Percentiles rank a stretch among this genome's conserved stretches.
Conservation (phyloP, 2,888 invertebrate species). For the Dryococelus australis region DNA sequence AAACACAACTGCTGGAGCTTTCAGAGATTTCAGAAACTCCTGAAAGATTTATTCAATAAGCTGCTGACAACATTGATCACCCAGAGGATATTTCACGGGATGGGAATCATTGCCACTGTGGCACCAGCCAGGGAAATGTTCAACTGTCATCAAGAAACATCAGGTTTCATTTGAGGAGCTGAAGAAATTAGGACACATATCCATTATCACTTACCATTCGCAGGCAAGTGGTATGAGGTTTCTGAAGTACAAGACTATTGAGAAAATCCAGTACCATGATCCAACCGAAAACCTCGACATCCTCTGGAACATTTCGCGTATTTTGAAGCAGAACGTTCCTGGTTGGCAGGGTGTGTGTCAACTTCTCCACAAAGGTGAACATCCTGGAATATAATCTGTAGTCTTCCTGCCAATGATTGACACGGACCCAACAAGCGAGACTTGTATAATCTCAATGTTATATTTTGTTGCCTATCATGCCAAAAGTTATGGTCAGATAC, state of each 20-base stretch:
- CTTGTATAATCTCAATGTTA: background rate
- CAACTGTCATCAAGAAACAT: slow-evolving; percentile 8
- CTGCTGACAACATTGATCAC: slow-evolving; percentile 18
- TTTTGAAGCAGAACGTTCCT: background rate
- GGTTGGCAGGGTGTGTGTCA: background rate
- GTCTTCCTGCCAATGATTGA: background rate
- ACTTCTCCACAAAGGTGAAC: slow-evolving; percentile 23
- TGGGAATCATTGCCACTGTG: slow-evolving; percentile 7
- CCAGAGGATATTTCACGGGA: background rate
- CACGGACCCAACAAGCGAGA: slow-evolving; percentile 22
- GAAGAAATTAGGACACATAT: background rate
- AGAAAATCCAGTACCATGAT: background rate
- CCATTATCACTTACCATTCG: background rate
- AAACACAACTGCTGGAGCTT: background rate
- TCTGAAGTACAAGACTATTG: slow-evolving; percentile 16
- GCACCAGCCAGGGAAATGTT: background rate
- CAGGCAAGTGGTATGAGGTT: slow-evolving; percentile 12
- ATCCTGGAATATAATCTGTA: background rate
- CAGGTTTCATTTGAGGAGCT: slow-evolving; percentile 17
- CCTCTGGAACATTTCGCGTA: slow-evolving; percentile 17
- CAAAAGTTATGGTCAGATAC: background rate
- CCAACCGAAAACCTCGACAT: background rate
- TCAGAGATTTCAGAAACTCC: slow-evolving; percentile 4
- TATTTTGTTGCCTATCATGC: slow-evolving; percentile 11
- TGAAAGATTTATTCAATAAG: background rate